These are phyloP conservation scores for Chloroclystis v-ata DNA, from an alignment of 2,888 invertebrate species.

Conservation along the genomic window DNA sequence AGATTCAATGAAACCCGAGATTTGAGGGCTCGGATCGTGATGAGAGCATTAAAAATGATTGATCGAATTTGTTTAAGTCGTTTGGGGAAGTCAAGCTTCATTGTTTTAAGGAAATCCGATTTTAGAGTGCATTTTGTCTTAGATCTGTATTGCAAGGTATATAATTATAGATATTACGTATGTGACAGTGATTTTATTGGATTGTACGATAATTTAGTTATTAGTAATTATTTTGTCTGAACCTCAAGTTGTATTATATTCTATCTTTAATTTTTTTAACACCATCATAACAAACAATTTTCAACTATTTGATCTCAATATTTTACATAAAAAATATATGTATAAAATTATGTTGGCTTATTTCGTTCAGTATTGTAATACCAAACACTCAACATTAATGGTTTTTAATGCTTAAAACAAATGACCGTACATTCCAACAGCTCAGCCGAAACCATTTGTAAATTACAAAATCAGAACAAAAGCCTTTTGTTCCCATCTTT, in stretches of 20 bases:
- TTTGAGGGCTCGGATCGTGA: constrained; percentile 34
- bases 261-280: too few species aligned
- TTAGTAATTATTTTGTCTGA: too few species aligned
- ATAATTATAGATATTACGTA: too few species aligned
- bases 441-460: constrained; percentile 6
- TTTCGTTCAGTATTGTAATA: too few species aligned
- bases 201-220: too few species aligned
- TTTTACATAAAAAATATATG: too few species aligned
- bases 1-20: constrained; percentile 58
- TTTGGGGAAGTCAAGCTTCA: constrained; percentile 1
- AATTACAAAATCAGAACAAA: constrained; percentile 12
- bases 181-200: too few species aligned
- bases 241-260: too few species aligned
- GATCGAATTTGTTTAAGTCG: constrained; percentile 17
- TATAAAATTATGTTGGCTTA: too few species aligned
- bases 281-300: too few species aligned
- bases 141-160: background rate
- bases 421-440: constrained; percentile 1
- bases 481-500: constrained; percentile 9
- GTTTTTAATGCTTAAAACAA: background rate
- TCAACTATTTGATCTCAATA: too few species aligned
- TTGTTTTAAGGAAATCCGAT: background rate
- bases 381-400: too few species aligned
- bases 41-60: constrained; percentile 28
- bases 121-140: background rate